A percentile compares a stretch with the other conserved stretches of the same genome.
phyloP scores from a whole-genome alignment of 2,888 invertebrate species.

The Crepidodera aurea region DNA sequence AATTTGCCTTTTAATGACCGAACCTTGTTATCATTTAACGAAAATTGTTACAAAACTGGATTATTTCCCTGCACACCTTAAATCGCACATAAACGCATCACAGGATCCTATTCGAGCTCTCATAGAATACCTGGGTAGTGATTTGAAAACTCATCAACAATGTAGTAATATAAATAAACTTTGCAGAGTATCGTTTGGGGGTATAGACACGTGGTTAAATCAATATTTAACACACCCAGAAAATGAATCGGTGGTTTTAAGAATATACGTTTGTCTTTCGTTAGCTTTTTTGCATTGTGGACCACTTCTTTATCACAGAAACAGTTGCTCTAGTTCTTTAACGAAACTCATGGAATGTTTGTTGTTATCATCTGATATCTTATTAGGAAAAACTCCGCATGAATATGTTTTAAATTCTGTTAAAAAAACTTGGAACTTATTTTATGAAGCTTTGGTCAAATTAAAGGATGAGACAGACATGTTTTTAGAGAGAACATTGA shows the following conservation, averaged over 20 bases:
- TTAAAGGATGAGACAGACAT: slow-evolving; percentile 62
- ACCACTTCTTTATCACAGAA: slow-evolving; percentile 53
- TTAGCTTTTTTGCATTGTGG: slow-evolving; percentile 54
- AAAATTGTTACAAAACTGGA: slow-evolving; percentile 51
- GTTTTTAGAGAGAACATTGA: slow-evolving; percentile 62
- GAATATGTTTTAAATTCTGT: slow-evolving; percentile 61
- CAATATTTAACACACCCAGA: slow-evolving; percentile 50
- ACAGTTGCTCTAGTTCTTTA: slow-evolving; percentile 61
- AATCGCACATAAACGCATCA: slow-evolving; percentile 37
- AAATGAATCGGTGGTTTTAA: slow-evolving; percentile 50
- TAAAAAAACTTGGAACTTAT: slow-evolving; percentile 64
- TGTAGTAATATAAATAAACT: slow-evolving; percentile 45
- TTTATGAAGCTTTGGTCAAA: slow-evolving; percentile 64
- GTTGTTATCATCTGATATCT: slow-evolving; percentile 63
- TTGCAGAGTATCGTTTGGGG: slow-evolving; percentile 54
- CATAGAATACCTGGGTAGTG: slow-evolving; percentile 50
- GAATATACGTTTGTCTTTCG: slow-evolving; percentile 53
- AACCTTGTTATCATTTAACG: slow-evolving; percentile 47
- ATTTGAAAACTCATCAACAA: slow-evolving; percentile 39
- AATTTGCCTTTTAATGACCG: slow-evolving; percentile 51
- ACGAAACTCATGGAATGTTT: slow-evolving; percentile 63
- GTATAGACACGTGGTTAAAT: slow-evolving; percentile 49
- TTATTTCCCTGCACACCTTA: slow-evolving; percentile 44
- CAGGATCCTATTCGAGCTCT: slow-evolving; percentile 52
- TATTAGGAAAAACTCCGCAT: slow-evolving; percentile 61